A percentile compares a stretch with the other conserved stretches of the same genome.
Evolutionary conservation across 2,797 vertebrate genomes (phyloP).

Genomic region (Poeciliopsis presidionis): DNA sequence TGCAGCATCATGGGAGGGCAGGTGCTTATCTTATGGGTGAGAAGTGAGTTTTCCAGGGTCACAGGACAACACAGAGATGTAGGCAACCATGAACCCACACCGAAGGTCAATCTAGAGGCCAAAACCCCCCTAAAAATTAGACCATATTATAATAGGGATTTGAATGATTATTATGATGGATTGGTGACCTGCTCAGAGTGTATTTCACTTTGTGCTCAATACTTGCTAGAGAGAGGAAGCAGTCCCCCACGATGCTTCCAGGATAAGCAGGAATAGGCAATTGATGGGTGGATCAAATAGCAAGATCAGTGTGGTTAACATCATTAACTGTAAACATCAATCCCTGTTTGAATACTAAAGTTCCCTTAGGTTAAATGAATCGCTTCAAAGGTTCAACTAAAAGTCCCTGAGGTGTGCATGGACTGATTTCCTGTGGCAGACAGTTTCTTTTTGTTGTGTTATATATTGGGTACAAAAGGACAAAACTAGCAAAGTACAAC

Average conservation of each 20-base stretch:
- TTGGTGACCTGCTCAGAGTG: not conserved
- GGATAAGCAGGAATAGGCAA: not conserved
- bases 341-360: too few relatives aligned
- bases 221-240: not conserved
- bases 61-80: not conserved
- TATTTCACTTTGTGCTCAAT: not conserved
- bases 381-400: not conserved
- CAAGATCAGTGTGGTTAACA: too few relatives aligned
- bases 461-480: not conserved
- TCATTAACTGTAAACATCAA: too few relatives aligned
- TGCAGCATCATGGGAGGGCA: not conserved
- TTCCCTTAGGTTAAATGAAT: not conserved
- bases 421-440: not conserved
- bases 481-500: not conserved
- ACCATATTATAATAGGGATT: not conserved
- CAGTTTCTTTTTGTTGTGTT: not conserved
- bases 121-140: not conserved
- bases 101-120: not conserved
- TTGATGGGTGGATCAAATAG: not conserved
- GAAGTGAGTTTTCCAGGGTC: not conserved
- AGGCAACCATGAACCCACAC: not conserved
- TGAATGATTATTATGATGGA: not conserved
- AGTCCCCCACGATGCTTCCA: not conserved
- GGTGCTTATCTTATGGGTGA: not conserved
- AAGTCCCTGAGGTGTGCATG: not conserved